Percentiles rank a stretch among this genome's conserved stretches.
phyloP scores from a whole-genome alignment of 2,797 vertebrate genomes.

The Pipistrellus nathusii region DNA sequence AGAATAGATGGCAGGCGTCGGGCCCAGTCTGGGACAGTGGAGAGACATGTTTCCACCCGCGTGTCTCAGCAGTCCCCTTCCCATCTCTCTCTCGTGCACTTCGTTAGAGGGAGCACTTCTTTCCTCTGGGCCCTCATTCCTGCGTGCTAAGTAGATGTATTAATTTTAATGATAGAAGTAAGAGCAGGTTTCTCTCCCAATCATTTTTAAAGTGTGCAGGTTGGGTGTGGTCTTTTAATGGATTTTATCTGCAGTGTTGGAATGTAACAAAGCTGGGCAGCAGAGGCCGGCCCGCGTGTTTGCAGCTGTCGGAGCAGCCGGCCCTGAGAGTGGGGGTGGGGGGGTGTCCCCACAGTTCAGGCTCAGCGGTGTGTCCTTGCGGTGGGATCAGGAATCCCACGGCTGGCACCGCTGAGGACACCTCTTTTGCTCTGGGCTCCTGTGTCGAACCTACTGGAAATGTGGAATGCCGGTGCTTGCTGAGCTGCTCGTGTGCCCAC shows the following conservation, averaged over 20 bases:
- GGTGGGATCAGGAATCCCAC: slow-evolving; percentile 62
- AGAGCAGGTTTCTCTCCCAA: slow-evolving; percentile 48
- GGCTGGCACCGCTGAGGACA: slow-evolving; percentile 30
- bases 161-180: slow-evolving; percentile 27
- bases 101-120: slow-evolving; percentile 47
- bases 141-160: neutral
- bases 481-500: slow-evolving; percentile 73
- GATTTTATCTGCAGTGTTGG: slow-evolving; percentile 4
- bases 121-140: slow-evolving; percentile 25
- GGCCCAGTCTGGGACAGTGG: neutral
- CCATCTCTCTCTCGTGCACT: neutral
- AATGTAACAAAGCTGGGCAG: slow-evolving; percentile 34
- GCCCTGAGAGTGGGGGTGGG: neutral
- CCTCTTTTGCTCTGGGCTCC: slow-evolving; percentile 64
- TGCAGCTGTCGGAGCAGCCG: neutral
- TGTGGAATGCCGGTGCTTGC: slow-evolving; percentile 46
- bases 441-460: slow-evolving; percentile 73
- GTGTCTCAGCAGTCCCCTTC: neutral
- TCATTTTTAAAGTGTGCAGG: slow-evolving; percentile 49
- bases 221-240: slow-evolving; percentile 37
- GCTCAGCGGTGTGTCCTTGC: slow-evolving; percentile 44
- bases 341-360: neutral
- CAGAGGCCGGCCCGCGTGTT: neutral
- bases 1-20: slow-evolving; percentile 41
- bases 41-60: slow-evolving; percentile 56